Evolutionary conservation across 1,140 invertebrate species (phyloP), one percentile per base, ranked within the genome.

Genomic region (Ips nitidus): DNA sequence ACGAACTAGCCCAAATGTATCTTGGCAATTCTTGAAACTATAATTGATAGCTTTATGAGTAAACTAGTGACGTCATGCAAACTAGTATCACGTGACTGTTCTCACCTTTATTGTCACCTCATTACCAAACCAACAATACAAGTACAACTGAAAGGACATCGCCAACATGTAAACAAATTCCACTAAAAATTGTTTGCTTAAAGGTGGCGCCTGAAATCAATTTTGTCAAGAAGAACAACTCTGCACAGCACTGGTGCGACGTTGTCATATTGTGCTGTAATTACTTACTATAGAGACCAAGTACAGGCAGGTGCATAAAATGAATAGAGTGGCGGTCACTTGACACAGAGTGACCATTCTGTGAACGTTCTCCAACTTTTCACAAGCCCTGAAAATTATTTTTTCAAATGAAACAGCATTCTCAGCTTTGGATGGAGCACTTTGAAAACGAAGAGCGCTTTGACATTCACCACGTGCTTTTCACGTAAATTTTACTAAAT

Each of bases 121-220:
- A 73, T 83, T 84, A n/a, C 84, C 84, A 67, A 83, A 86, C 84
- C 84, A 86, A 73, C 84, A 86, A 67, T 86, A 86, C 1, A 85
- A 73, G 60, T 82, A 82, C 38, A 86, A 75, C 66, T 86, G 82
- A 7, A 82, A 80, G 55, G 81, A 73, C 77, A 85, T 82, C 0
- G 82, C 80, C 37, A 81, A 70, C 77, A 83, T 80, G 61, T 84
- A 85, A 45, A 78, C 80, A 1, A 81, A 8, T 78, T 83, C 82
- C 0, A 81, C 81, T 57, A 78, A 79, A 70, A 84, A 84, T 69
- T 83, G 81, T 56, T 82, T 75, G 63, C 71, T 74, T 40, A 55
- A 37, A 47, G 65, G 60, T 2, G 75, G 69, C 1, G 74, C 75
- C 74, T 75, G 68, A 74, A 61, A 62, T 52, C 56, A 66, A 69